These are phyloP conservation scores for Tor tambroides DNA, from an alignment of 2,113 vertebrate genomes.

Conservation along the genomic window DNA sequence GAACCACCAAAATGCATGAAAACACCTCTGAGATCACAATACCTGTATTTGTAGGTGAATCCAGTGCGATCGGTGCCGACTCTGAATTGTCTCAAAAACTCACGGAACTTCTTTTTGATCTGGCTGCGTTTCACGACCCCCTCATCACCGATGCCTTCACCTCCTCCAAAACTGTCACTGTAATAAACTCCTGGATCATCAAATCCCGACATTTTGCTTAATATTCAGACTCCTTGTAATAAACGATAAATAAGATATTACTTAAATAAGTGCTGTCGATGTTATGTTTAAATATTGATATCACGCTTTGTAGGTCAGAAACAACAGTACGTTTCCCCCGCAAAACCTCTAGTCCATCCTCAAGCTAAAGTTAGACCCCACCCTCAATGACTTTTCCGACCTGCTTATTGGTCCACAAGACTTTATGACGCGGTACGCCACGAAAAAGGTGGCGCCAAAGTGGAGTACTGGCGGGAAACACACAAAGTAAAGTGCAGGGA, in stretches of 20 bases:
- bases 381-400: not conserved
- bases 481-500: not conserved
- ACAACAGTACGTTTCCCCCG: constrained; percentile 33
- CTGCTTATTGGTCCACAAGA: constrained; percentile 65
- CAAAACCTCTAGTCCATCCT: constrained; percentile 71
- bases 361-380: constrained; percentile 59
- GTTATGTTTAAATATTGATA: not conserved
- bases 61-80: constrained; percentile 94
- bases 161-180: constrained; percentile 93
- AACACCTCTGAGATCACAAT: not conserved
- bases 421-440: not conserved
- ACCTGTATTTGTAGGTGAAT: constrained; percentile 99
- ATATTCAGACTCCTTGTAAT: not conserved
- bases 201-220: constrained; percentile 90
- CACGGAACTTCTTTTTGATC: constrained; percentile 90
- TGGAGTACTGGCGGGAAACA: constrained; percentile 51
- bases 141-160: constrained; percentile 78
- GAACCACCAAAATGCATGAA: not conserved
- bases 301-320: not conserved
- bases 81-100: constrained; percentile 93
- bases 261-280: not conserved
- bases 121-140: constrained; percentile 85
- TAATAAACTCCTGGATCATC: constrained; percentile 94
- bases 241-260: not conserved
- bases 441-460: not conserved